Evolutionary conservation across 2,113 vertebrate species (phyloP).

Genomic region (Ammodytes marinus): DNA sequence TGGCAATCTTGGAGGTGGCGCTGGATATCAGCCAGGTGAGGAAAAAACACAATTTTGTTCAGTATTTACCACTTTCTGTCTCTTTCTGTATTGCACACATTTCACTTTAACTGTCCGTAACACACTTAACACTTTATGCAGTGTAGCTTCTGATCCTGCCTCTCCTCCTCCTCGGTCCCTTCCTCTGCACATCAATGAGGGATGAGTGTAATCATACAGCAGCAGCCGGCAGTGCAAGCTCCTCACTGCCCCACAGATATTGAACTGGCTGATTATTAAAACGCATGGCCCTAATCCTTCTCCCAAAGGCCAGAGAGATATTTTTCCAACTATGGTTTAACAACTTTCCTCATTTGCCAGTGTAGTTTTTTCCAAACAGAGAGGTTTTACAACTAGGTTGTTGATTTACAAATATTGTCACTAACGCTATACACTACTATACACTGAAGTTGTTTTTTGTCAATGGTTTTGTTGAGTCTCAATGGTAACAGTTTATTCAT

Average conservation of each 20-base stretch:
- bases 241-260: slow-evolving; percentile 22
- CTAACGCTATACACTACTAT: background rate
- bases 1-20: slow-evolving; percentile 74
- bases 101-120: background rate
- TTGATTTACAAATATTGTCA: background rate
- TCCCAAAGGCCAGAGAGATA: slow-evolving; percentile 15
- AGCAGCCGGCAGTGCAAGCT: slow-evolving; percentile 21
- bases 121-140: background rate
- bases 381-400: slow-evolving; percentile 13
- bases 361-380: background rate
- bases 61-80: background rate
- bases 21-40: slow-evolving; percentile 80
- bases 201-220: slow-evolving; percentile 54
- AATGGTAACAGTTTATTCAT: slow-evolving; percentile 23
- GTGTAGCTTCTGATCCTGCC: slow-evolving; percentile 18
- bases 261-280: slow-evolving; percentile 13
- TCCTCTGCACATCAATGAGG: slow-evolving; percentile 34
- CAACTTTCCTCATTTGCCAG: slow-evolving; percentile 20
- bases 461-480: background rate
- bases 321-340: slow-evolving; percentile 45
- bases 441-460: background rate
- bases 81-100: background rate
- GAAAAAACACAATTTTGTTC: background rate
- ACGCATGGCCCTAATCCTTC: slow-evolving; percentile 42
- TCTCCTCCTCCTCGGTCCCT: slow-evolving; percentile 1